A percentile compares a stretch with the other conserved stretches of the same genome.
Conservation (phyloP, 2,113 vertebrate genomes). For the Erinaceus europaeus region DNA sequence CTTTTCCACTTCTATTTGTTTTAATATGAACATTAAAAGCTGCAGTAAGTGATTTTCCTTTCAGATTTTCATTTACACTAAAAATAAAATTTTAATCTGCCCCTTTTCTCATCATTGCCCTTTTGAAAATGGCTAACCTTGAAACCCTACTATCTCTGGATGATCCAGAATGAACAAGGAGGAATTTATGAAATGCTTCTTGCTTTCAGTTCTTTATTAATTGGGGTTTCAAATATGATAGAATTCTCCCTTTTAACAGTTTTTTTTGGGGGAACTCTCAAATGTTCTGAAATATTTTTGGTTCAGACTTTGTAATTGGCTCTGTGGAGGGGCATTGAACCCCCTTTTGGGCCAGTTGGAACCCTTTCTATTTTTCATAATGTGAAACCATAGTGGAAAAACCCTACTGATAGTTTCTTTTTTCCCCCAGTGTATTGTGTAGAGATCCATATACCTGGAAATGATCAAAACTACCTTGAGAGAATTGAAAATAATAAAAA, state of each 20-base stretch:
- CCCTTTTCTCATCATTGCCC: not conserved
- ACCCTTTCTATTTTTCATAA: not conserved
- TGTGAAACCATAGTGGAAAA: not conserved
- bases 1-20: not conserved
- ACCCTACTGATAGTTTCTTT: not conserved
- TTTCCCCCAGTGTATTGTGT: not conserved
- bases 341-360: not conserved
- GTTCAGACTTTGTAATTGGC: not conserved
- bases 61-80: not conserved
- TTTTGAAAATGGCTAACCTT: not conserved
- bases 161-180: not conserved
- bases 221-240: constrained; percentile 3
- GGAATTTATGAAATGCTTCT: not conserved
- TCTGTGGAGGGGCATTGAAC: not conserved
- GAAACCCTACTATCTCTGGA: not conserved
- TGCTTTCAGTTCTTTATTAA: constrained; percentile 53
- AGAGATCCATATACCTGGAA: not conserved
- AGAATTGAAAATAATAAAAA: not conserved
- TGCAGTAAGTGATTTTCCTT: not conserved
- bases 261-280: constrained; percentile 51
- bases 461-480: not conserved
- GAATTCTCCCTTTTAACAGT: constrained; percentile 7
- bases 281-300: constrained; percentile 22
- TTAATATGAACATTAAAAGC: not conserved
- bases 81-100: not conserved